Conservation (phyloP, 2,797 vertebrate genomes). For the Sternarchorhynchus goeldii region DNA sequence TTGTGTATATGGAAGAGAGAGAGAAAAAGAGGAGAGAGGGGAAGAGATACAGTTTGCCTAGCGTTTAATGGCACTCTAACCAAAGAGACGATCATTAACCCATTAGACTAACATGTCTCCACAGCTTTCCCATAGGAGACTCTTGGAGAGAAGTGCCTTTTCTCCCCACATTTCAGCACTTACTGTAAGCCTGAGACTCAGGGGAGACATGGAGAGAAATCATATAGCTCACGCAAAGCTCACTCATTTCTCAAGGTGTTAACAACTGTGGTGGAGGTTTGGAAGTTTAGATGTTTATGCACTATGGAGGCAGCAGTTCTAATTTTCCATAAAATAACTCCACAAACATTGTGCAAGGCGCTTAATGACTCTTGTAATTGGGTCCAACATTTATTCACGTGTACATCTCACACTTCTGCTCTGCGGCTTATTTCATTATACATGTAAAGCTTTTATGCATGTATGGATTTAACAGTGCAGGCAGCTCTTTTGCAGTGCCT, state of each 20-base stretch:
- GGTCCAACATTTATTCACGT: background rate
- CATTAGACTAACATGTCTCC: conserved; percentile 61
- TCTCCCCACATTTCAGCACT: conserved; percentile 39
- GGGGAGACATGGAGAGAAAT: conserved; percentile 42
- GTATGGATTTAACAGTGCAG: conserved; percentile 32
- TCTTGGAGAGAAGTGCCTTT: conserved; percentile 41
- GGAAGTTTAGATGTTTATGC: conserved; percentile 11
- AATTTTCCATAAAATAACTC: background rate
- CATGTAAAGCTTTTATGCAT: conserved; percentile 26
- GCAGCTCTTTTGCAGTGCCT: background rate
- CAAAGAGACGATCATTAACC: conserved; percentile 62
- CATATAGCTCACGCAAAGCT: conserved; percentile 18
- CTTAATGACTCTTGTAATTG: background rate
- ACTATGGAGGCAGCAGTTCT: background rate
- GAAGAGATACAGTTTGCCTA: conserved; percentile 54
- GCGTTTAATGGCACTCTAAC: conserved; percentile 62
- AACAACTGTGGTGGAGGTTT: conserved; percentile 35
- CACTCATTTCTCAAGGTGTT: conserved; percentile 40
- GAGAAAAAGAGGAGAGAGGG: conserved; percentile 22
- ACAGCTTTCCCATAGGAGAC: conserved; percentile 45
- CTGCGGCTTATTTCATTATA: conserved; percentile 28
- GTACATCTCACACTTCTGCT: conserved; percentile 11
- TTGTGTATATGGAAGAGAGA: conserved; percentile 31
- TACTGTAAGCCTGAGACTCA: conserved; percentile 55
- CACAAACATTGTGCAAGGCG: background rate